Conservation (phyloP, 2,113 vertebrate species). For the Urocolius indicus region DNA sequence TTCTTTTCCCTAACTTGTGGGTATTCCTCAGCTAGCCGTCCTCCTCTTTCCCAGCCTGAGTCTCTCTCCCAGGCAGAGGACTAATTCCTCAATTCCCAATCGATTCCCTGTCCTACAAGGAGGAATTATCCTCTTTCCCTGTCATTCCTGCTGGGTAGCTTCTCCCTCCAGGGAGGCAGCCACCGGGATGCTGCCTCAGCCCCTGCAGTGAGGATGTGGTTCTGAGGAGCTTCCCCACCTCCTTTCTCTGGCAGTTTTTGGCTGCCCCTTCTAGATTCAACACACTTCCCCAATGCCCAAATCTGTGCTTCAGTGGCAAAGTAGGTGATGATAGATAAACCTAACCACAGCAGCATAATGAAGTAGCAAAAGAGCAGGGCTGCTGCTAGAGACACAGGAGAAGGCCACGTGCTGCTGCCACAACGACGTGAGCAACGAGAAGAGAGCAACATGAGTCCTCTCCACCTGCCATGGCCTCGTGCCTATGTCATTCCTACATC, state of each 20-base stretch:
- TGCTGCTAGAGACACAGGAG: accelerated
- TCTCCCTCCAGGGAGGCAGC: background rate
- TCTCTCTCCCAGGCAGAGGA: background rate
- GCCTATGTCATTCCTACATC: background rate
- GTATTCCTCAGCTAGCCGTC: background rate
- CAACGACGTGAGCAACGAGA: background rate
- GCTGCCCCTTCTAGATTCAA: background rate
- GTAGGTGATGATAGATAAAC: background rate
- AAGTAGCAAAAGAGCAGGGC: background rate
- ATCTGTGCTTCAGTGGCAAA: background rate
- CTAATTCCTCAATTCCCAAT: background rate
- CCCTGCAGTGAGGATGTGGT: accelerated
- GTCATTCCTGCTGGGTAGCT: background rate
- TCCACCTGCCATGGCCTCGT: background rate
- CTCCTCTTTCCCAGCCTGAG: background rate
- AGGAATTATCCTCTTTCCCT: background rate
- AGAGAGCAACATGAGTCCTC: background rate
- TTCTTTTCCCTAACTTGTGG: background rate
- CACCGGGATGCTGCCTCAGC: background rate
- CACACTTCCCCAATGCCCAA: background rate
- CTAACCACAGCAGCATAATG: background rate
- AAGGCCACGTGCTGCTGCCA: background rate
- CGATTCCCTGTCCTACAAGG: background rate
- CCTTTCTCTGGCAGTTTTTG: background rate
- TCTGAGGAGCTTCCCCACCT: background rate